A percentile compares a stretch with the other conserved stretches of the same genome.
phyloP scores from a whole-genome alignment of 2,888 invertebrate genomes.

The Antitype chi region DNA sequence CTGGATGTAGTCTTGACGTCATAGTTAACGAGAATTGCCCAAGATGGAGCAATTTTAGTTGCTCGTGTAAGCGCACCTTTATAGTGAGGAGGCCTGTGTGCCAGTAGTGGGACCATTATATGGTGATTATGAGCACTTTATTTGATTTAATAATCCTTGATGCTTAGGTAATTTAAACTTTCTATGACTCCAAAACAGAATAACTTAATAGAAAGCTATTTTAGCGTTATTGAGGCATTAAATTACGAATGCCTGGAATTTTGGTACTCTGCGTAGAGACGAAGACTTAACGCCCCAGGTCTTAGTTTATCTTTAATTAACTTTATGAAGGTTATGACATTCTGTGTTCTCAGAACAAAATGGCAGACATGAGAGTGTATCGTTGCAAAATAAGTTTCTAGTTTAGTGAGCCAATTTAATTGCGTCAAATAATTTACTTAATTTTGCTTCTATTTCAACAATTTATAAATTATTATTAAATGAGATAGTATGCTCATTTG shows the following conservation, averaged over 20 bases:
- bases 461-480: not conserved
- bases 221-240: slow-evolving; percentile 18
- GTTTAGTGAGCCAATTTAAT: slow-evolving; percentile 23
- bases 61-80: too few species aligned
- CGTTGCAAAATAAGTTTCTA: slow-evolving; percentile 19
- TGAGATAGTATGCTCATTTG: not conserved
- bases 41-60: too few species aligned
- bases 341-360: slow-evolving; percentile 13
- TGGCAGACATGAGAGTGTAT: slow-evolving; percentile 11
- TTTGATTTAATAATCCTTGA: not conserved
- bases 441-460: not conserved
- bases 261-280: slow-evolving; percentile 16
- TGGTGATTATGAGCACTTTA: not conserved
- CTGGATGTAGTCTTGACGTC: too few species aligned
- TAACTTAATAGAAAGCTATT: slow-evolving; percentile 23
- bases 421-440: not conserved
- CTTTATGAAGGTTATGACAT: slow-evolving; percentile 40
- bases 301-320: slow-evolving; percentile 51
- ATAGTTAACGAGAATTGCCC: too few species aligned
- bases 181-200: slow-evolving; percentile 8
- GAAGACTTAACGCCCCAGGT: slow-evolving; percentile 15
- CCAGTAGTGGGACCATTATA: not conserved
- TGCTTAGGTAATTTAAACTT: not conserved
- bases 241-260: slow-evolving; percentile 17
- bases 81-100: too few species aligned